phyloP scores from a whole-genome alignment of 2,888 invertebrate species.

The Endomychus coccineus region DNA sequence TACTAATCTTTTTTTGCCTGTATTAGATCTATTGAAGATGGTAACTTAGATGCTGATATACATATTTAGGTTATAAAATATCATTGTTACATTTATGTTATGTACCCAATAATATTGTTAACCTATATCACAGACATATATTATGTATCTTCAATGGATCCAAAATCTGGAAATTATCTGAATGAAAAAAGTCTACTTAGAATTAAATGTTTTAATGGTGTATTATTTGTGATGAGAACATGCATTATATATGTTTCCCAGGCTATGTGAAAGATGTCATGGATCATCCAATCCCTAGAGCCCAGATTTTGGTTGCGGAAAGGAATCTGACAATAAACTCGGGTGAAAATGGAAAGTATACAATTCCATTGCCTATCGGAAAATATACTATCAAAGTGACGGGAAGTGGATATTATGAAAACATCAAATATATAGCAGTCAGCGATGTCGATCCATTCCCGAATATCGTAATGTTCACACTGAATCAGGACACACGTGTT shows the following conservation, averaged over 20 bases:
- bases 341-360: conserved; percentile 47
- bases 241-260: conserved; percentile 25
- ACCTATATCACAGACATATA: too few species aligned
- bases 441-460: conserved; percentile 41
- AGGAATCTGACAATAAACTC: conserved; percentile 39
- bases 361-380: conserved; percentile 46
- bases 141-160: too few species aligned
- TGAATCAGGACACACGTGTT: conserved; percentile 59
- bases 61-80: too few species aligned
- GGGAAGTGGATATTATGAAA: conserved; percentile 53
- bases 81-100: too few species aligned
- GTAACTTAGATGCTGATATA: too few species aligned
- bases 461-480: conserved; percentile 58
- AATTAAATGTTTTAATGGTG: conserved; percentile 5
- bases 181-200: too few species aligned
- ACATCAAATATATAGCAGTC: conserved; percentile 43
- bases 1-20: too few species aligned
- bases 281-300: conserved; percentile 52
- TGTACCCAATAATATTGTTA: too few species aligned
- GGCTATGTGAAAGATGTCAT: conserved; percentile 55
- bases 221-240: neutral
- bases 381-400: conserved; percentile 50
- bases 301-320: conserved; percentile 46
- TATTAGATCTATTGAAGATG: too few species aligned
- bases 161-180: too few species aligned